phyloP scores from a whole-genome alignment of 2,888 invertebrate genomes.

The Ormyrus labotus region DNA sequence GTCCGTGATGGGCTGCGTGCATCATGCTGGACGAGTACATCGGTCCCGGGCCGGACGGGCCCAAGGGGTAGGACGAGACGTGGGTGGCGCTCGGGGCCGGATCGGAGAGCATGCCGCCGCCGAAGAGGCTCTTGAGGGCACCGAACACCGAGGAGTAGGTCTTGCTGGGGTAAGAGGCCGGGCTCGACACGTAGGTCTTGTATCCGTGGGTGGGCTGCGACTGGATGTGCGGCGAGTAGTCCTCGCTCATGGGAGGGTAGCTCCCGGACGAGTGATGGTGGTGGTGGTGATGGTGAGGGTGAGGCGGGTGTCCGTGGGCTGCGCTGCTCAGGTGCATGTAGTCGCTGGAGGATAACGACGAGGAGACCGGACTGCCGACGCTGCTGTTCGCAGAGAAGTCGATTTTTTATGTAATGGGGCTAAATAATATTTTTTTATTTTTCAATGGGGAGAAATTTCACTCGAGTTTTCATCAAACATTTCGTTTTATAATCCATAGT shows the following conservation, averaged over 20 bases:
- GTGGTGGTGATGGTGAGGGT: slow-evolving; percentile 17
- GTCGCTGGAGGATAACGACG: not conserved
- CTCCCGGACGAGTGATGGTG: not conserved
- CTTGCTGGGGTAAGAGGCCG: slow-evolving; percentile 31
- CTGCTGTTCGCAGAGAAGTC: not conserved
- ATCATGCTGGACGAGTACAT: slow-evolving; percentile 20
- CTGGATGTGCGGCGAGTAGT: slow-evolving; percentile 10
- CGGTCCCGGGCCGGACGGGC: not conserved
- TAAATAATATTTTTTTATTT: no score
- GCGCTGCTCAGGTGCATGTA: not conserved
- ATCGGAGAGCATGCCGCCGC: slow-evolving; percentile 23
- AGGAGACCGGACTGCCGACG: not conserved
- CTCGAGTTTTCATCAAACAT: no score
- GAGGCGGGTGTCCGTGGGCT: not conserved
- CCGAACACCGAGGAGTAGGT: slow-evolving; percentile 51
- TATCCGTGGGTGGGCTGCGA: slow-evolving; percentile 16
- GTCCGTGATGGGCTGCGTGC: slow-evolving; percentile 11
- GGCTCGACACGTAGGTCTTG: slow-evolving; percentile 49
- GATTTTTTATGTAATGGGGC: no score
- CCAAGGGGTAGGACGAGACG: slow-evolving; percentile 1
- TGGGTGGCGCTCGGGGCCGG: slow-evolving; percentile 44
- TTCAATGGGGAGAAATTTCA: no score
- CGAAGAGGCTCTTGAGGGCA: slow-evolving; percentile 53
- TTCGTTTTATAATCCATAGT: no score
- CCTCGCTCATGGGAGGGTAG: not conserved